These are phyloP conservation scores for Argopecten irradians DNA, from an alignment of 1,140 invertebrate genomes.

Conservation along the genomic window DNA sequence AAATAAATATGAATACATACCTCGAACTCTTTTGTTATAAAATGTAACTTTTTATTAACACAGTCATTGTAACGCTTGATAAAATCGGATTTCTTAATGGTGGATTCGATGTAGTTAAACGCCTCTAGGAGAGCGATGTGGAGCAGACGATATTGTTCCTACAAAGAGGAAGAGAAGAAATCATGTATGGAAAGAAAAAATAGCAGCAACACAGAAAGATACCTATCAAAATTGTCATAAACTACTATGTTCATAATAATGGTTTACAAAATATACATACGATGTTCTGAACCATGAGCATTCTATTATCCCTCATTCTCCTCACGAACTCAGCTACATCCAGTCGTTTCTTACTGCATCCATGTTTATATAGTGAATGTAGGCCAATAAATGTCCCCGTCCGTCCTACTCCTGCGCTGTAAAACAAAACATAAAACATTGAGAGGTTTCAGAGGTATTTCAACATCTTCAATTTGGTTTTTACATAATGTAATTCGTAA, in stretches of 20 bases:
- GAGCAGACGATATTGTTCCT: slow-evolving; percentile 98
- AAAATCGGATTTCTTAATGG: slow-evolving; percentile 81
- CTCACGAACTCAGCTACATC: slow-evolving; percentile 67
- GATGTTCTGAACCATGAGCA: slow-evolving; percentile 74
- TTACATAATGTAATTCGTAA: too few relatives aligned
- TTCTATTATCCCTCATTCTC: slow-evolving; percentile 68
- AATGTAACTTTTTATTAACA: slow-evolving; percentile 90
- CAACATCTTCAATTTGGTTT: too few relatives aligned
- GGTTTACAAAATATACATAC: slow-evolving; percentile 51
- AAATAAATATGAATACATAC: slow-evolving; percentile 39
- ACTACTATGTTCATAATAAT: not conserved
- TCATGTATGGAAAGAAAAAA: not conserved
- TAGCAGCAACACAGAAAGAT: not conserved
- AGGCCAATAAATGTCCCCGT: slow-evolving; percentile 75
- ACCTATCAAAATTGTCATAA: not conserved
- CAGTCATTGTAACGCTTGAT: slow-evolving; percentile 35
- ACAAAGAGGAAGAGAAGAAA: slow-evolving; percentile 24
- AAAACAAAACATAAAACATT: too few relatives aligned
- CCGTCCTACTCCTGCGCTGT: slow-evolving; percentile 74
- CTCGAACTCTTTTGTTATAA: slow-evolving; percentile 75
- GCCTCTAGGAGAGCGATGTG: slow-evolving; percentile 94
- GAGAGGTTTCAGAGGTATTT: too few relatives aligned
- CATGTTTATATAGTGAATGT: slow-evolving; percentile 68
- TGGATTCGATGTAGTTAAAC: slow-evolving; percentile 93
- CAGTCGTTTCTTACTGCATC: slow-evolving; percentile 53